A percentile compares a stretch with the other conserved stretches of the same genome.
These are phyloP conservation scores for Astreopora myriophthalma DNA, from an alignment of 64 coral and sea anemone species.

Conservation along the genomic window DNA sequence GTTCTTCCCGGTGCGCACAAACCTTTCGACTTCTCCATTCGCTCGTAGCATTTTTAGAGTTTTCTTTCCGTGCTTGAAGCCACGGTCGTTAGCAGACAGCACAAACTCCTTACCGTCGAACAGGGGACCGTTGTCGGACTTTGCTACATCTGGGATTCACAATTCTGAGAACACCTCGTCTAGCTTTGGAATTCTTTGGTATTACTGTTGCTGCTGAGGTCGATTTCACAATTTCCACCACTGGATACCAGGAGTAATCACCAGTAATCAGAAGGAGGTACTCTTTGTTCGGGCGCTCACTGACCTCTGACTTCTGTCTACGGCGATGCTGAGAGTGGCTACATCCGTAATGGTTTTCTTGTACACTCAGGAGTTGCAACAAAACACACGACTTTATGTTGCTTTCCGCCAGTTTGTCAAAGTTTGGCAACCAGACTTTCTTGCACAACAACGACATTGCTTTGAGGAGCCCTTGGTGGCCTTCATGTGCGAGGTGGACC, in stretches of 20 bases:
- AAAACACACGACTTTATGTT: not conserved
- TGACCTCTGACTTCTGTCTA: constrained; percentile 10
- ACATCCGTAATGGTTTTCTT: constrained; percentile 18
- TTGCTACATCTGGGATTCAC: too few relatives aligned
- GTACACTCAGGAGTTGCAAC: not conserved
- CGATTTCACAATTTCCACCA: not conserved
- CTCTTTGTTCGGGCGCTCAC: not conserved
- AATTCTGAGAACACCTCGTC: too few relatives aligned
- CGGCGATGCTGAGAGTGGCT: not conserved
- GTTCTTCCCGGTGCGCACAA: constrained; percentile 31
- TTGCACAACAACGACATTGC: constrained; percentile 4
- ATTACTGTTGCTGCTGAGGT: too few relatives aligned
- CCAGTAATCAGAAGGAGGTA: constrained; percentile 16
- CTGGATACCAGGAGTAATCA: not conserved
- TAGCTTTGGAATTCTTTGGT: too few relatives aligned
- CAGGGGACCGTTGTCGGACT: too few relatives aligned
- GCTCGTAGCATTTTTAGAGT: too few relatives aligned
- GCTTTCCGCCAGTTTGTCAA: constrained; percentile 9
- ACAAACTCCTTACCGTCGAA: too few relatives aligned
- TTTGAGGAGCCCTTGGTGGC: constrained; percentile 37
- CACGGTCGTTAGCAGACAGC: too few relatives aligned
- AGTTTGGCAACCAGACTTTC: constrained; percentile 51
- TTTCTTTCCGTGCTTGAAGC: too few relatives aligned
- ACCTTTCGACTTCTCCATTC: too few relatives aligned
- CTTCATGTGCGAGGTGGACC: constrained; percentile 33